Evolutionary conservation across 2,113 vertebrate species (phyloP).

Genomic region (Patagioenas fasciata): DNA sequence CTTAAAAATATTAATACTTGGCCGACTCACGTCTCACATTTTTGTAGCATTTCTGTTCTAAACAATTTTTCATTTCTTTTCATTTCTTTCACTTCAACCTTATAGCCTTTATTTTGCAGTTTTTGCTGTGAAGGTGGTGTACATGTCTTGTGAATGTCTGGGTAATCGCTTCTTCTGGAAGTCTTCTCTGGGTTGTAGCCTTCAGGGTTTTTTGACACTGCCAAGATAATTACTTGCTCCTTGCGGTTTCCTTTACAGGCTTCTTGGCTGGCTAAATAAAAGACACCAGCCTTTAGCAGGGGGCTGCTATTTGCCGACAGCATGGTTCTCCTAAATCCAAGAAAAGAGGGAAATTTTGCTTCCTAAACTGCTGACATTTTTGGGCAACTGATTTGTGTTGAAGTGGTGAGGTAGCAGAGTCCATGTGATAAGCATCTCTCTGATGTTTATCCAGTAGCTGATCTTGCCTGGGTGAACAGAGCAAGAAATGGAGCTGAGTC

Average conservation of each 20-base stretch:
- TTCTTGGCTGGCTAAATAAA: not conserved
- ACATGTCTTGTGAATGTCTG: not conserved
- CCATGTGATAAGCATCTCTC: not conserved
- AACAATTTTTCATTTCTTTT: not conserved
- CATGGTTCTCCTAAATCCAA: not conserved
- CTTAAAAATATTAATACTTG: not conserved
- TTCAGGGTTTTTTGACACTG: not conserved
- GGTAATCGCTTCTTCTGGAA: not conserved
- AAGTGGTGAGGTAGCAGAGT: not conserved
- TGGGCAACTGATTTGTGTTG: not conserved
- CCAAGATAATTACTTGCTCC: not conserved
- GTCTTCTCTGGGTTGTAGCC: not conserved
- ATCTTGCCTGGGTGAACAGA: not conserved
- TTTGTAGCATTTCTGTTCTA: not conserved
- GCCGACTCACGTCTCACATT: not conserved
- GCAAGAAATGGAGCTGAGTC: not conserved
- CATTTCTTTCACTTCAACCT: not conserved
- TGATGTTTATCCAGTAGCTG: not conserved
- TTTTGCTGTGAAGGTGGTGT: not conserved
- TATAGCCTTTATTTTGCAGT: not conserved
- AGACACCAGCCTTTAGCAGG: not conserved
- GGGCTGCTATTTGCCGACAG: not conserved
- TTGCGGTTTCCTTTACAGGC: not conserved
- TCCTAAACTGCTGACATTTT: not conserved
- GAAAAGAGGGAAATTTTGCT: not conserved